phyloP scores from a whole-genome alignment of 1,140 invertebrate genomes.

The Platyscapa corneri region DNA sequence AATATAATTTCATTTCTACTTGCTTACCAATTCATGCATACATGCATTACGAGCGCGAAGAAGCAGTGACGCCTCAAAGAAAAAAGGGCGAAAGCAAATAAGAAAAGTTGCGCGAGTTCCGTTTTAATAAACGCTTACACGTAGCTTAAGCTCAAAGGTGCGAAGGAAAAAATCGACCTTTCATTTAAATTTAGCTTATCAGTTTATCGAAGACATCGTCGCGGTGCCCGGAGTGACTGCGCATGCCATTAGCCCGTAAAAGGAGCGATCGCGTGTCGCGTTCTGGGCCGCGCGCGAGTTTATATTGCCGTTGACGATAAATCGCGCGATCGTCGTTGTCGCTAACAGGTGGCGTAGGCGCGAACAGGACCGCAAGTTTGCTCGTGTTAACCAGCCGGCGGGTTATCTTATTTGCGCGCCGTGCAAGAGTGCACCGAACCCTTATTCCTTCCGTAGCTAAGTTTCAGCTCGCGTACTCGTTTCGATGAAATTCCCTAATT shows the following conservation, averaged over 20 bases:
- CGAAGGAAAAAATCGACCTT: conserved; percentile 21
- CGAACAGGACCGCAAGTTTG: conserved; percentile 44
- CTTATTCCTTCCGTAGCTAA: background rate
- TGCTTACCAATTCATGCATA: background rate
- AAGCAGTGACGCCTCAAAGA: background rate
- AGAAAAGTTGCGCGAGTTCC: conserved; percentile 5
- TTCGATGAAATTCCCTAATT: background rate
- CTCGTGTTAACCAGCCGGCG: conserved; percentile 33
- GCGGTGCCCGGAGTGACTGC: conserved; percentile 9
- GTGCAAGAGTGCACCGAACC: background rate
- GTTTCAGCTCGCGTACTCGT: background rate
- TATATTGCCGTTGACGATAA: conserved; percentile 43
- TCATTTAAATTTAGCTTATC: conserved; percentile 48
- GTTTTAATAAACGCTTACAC: conserved; percentile 47
- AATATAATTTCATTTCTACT: background rate
- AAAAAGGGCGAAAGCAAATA: background rate
- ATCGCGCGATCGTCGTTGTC: conserved; percentile 36
- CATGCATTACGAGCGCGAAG: background rate
- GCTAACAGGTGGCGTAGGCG: conserved; percentile 56
- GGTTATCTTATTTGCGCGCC: conserved; percentile 22
- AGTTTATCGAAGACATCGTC: conserved; percentile 48
- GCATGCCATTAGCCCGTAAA: conserved; percentile 46
- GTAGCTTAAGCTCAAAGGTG: conserved; percentile 26
- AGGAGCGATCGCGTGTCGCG: conserved; percentile 48
- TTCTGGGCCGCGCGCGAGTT: background rate